Percentiles rank a stretch among this genome's conserved stretches.
Conservation (phyloP, 2,888 invertebrate genomes). For the Yponomeuta sedellus region DNA sequence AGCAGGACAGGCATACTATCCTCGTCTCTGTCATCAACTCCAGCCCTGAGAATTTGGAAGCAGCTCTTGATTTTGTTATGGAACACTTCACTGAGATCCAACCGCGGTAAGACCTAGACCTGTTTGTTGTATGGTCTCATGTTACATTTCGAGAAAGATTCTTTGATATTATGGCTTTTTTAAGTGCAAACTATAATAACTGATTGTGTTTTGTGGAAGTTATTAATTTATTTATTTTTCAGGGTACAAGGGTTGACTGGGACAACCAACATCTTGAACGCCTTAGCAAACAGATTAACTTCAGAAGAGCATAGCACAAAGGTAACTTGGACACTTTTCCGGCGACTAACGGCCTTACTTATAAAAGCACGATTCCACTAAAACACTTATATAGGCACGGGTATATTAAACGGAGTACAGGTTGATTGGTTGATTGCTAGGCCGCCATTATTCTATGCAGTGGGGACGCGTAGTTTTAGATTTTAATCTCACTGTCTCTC, state of each 20-base stretch:
- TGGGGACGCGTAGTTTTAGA: too few relatives aligned
- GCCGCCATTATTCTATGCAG: too few relatives aligned
- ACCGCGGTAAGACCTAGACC: slow-evolving; percentile 38
- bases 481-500: too few relatives aligned
- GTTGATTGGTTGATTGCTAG: too few relatives aligned
- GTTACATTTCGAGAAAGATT: too few relatives aligned
- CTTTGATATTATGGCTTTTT: too few relatives aligned
- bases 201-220: too few relatives aligned
- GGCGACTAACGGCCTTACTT: too few relatives aligned
- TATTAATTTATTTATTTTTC: slow-evolving; percentile 24
- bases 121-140: background rate
- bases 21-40: slow-evolving; percentile 59
- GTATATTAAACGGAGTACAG: too few relatives aligned
- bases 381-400: too few relatives aligned
- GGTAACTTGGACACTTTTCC: slow-evolving; percentile 31
- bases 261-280: slow-evolving; percentile 63
- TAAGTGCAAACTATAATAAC: too few relatives aligned
- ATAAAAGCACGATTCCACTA: too few relatives aligned
- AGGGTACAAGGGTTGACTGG: slow-evolving; percentile 66
- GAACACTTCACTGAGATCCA: slow-evolving; percentile 57
- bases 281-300: slow-evolving; percentile 53
- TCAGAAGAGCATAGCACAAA: slow-evolving; percentile 40
- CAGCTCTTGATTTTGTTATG: slow-evolving; percentile 60
- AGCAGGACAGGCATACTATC: slow-evolving; percentile 60
- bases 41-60: slow-evolving; percentile 54